Conservation (phyloP, 2,113 vertebrate genomes). For the Tenrec ecaudatus region DNA sequence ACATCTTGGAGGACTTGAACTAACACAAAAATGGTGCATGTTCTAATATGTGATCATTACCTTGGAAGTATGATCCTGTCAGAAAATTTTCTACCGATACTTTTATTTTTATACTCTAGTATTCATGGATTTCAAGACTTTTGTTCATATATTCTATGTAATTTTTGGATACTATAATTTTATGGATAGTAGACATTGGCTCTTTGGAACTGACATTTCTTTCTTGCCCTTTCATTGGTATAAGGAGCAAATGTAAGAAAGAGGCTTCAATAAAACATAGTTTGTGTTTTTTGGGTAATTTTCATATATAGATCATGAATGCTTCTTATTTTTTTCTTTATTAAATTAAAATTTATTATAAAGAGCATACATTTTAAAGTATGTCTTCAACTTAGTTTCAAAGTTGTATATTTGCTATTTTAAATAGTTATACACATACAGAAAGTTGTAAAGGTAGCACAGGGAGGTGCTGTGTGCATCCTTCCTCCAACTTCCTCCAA, state of each 20-base stretch:
- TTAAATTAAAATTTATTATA: constrained; percentile 30
- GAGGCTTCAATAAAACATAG: not conserved
- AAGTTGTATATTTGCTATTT: not conserved
- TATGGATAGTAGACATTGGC: not conserved
- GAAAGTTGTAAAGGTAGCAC: not conserved
- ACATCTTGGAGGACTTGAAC: not conserved
- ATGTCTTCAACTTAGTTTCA: not conserved
- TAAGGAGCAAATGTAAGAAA: not conserved
- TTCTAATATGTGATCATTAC: not conserved
- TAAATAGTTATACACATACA: not conserved
- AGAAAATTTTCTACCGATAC: not conserved
- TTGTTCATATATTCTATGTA: not conserved
- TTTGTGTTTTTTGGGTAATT: not conserved
- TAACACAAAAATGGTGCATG: not conserved
- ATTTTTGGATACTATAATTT: not conserved
- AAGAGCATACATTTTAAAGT: not conserved
- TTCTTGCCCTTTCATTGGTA: not conserved
- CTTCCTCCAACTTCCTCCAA: not conserved
- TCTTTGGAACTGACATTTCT: not conserved
- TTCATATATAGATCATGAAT: not conserved
- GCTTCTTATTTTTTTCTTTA: not conserved
- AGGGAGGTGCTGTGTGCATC: not conserved
- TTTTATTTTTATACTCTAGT: constrained; percentile 16
- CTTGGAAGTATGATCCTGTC: not conserved
- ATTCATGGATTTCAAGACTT: not conserved